A percentile compares a stretch with the other conserved stretches of the same genome.
These are phyloP conservation scores for Propithecus coquereli DNA, from an alignment of 2,113 vertebrate genomes.

Conservation along the genomic window DNA sequence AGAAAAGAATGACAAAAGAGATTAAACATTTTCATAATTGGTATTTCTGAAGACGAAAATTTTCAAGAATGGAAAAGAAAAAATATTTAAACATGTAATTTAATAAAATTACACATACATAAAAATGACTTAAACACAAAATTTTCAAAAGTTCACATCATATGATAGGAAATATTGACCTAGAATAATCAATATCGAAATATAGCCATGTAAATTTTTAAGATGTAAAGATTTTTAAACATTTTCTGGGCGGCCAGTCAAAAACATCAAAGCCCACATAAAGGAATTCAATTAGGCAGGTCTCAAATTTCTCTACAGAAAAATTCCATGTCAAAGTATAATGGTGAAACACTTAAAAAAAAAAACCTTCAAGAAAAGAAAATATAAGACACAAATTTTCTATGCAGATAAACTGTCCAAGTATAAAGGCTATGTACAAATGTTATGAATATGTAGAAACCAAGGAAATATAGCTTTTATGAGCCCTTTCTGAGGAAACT, in stretches of 20 bases:
- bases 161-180: neutral
- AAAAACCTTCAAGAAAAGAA: neutral
- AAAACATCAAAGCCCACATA: neutral
- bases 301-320: neutral
- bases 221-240: neutral
- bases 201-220: neutral
- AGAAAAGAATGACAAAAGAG: neutral
- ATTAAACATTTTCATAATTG: neutral
- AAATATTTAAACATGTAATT: neutral
- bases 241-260: neutral
- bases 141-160: neutral
- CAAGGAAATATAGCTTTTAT: neutral
- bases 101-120: neutral
- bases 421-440: neutral
- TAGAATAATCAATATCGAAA: neutral
- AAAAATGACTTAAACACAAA: neutral
- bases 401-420: neutral
- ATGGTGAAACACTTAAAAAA: neutral
- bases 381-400: neutral
- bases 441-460: neutral
- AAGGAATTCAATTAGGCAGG: neutral
- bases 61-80: neutral
- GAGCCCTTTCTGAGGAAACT: neutral
- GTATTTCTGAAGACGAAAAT: neutral
- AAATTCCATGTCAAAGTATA: neutral